These are phyloP conservation scores for Gadopsis bispinosus DNA, from an alignment of 2,797 vertebrate species.

Conservation along the genomic window DNA sequence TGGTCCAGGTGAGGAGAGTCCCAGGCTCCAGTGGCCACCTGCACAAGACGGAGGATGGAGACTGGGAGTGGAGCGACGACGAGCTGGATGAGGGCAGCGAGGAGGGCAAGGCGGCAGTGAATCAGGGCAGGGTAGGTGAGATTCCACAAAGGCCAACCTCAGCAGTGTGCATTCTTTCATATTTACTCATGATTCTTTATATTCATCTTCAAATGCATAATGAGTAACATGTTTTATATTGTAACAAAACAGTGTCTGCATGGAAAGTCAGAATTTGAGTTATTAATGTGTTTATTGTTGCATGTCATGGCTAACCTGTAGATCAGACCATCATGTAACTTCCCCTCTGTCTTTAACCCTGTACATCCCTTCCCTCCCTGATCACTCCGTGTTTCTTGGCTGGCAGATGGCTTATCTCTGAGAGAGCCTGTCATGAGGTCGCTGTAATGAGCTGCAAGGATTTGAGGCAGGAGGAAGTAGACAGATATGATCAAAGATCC, in stretches of 20 bases:
- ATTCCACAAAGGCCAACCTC: neutral
- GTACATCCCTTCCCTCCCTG: conserved; percentile 22
- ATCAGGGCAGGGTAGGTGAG: conserved; percentile 90
- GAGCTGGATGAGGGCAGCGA: conserved; percentile 96
- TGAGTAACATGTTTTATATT: no score
- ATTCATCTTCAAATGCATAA: neutral
- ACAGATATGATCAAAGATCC: conserved; percentile 62
- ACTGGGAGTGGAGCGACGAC: conserved; percentile 99
- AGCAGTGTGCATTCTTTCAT: neutral
- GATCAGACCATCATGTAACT: conserved; percentile 23
- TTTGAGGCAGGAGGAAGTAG: conserved; percentile 56
- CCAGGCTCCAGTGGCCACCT: conserved; percentile 97
- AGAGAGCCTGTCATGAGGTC: conserved; percentile 57
- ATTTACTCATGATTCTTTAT: neutral
- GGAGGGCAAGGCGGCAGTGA: conserved; percentile 93
- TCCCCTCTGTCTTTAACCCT: conserved; percentile 49
- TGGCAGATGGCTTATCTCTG: conserved; percentile 62
- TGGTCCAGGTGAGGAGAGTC: conserved; percentile 92
- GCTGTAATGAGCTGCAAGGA: conserved; percentile 65
- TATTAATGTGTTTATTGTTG: conserved; percentile 21
- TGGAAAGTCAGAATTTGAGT: conserved; percentile 1
- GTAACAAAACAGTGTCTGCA: neutral
- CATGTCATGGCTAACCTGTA: conserved; percentile 35
- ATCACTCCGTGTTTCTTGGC: conserved; percentile 40
- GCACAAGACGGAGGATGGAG: conserved; percentile 97